A percentile compares a stretch with the other conserved stretches of the same genome.
Conservation (phyloP, 2,113 vertebrate species). For the Carassius auratus region DNA sequence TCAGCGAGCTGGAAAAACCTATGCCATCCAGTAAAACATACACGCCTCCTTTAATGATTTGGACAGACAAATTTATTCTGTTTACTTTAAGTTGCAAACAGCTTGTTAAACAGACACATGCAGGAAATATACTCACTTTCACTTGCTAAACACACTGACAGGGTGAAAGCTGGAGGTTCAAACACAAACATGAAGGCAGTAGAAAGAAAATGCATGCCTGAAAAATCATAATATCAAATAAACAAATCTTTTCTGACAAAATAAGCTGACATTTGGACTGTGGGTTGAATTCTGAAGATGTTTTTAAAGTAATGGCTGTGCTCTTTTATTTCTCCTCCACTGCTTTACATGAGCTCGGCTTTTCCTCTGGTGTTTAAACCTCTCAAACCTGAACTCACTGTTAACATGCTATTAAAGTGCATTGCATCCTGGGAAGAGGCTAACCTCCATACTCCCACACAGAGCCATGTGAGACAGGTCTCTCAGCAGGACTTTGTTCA, state of each 20-base stretch:
- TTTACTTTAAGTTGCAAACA: conserved; percentile 23
- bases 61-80: not conserved
- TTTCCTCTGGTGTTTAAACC: conserved; percentile 3
- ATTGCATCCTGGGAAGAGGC: conserved; percentile 1
- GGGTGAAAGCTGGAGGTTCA: not conserved
- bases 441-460: conserved; percentile 26
- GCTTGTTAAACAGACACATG: not conserved
- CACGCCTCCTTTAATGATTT: conserved; percentile 5
- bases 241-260: not conserved
- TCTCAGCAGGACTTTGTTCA: conserved; percentile 35
- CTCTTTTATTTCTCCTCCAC: not conserved
- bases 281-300: not conserved
- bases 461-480: not conserved
- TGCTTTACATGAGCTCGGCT: not conserved
- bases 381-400: not conserved
- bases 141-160: not conserved
- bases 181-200: not conserved
- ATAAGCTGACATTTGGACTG: not conserved
- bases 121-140: not conserved
- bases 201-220: not conserved
- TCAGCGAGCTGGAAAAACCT: not conserved
- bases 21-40: not conserved
- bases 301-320: not conserved
- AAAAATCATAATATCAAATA: not conserved
- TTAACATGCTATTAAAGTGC: conserved; percentile 7